phyloP scores from a whole-genome alignment of 30 jellyfish, hydroid and myxozoan species.

The Clytia hemisphaerica region DNA sequence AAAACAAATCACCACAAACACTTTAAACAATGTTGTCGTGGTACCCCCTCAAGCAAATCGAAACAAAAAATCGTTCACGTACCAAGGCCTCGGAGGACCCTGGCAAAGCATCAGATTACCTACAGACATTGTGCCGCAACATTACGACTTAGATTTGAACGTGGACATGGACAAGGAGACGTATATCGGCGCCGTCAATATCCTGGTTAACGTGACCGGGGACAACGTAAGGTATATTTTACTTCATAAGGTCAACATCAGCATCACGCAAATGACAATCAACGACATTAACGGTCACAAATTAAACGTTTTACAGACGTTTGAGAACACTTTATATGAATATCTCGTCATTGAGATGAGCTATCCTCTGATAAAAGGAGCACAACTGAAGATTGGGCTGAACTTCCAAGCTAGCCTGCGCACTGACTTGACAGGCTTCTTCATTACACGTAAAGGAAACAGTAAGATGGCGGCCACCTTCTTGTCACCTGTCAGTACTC shows the following conservation, averaged over 20 bases:
- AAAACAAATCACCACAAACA: no score
- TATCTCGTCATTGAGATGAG: conserved; percentile 37
- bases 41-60: no score
- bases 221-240: conserved; percentile 26
- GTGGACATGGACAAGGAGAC: conserved; percentile 42
- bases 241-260: conserved; percentile 44
- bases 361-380: conserved; percentile 27
- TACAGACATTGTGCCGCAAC: conserved; percentile 45
- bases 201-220: conserved; percentile 12
- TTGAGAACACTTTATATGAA: conserved; percentile 10
- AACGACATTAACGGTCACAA: conserved; percentile 12
- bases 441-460: conserved; percentile 9
- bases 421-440: conserved; percentile 49
- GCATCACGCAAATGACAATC: conserved; percentile 6
- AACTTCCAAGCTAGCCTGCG: conserved; percentile 34
- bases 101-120: conserved; percentile 64
- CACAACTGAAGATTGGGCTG: conserved; percentile 18
- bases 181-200: conserved; percentile 50
- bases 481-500: conserved; percentile 76
- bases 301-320: background rate
- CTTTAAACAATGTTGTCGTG: no score
- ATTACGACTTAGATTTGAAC: conserved; percentile 37
- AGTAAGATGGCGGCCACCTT: conserved; percentile 66
- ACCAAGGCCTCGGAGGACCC: no score
- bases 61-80: no score